A percentile compares a stretch with the other conserved stretches of the same genome.
phyloP scores from a whole-genome alignment of 2,888 invertebrate genomes.

The Muscina levida region DNA sequence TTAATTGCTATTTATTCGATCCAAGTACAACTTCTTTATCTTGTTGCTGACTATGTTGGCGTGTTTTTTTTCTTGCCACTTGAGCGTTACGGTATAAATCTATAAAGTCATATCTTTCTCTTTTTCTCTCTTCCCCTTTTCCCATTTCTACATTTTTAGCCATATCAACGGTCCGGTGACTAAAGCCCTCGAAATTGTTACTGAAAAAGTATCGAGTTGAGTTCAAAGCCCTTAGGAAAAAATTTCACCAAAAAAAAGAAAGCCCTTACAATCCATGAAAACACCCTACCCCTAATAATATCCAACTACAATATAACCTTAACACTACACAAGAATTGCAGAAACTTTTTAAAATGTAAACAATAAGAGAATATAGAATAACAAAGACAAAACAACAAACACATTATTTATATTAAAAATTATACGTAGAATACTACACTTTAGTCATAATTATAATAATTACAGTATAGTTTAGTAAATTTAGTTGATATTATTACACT shows the following conservation, averaged over 20 bases:
- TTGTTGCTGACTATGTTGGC: neutral
- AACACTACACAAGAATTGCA: neutral
- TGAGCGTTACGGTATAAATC: constrained; percentile 26
- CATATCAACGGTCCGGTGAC: constrained; percentile 81
- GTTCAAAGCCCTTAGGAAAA: constrained; percentile 44
- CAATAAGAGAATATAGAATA: neutral
- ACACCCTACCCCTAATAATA: constrained; percentile 31
- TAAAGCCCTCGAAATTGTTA: constrained; percentile 72
- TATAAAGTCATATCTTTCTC: constrained; percentile 34
- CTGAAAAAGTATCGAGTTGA: constrained; percentile 65
- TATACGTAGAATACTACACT: constrained; percentile 10
- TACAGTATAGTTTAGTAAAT: constrained; percentile 17
- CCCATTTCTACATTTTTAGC: constrained; percentile 75
- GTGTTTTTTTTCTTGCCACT: constrained; percentile 30
- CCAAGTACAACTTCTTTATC: constrained; percentile 1
- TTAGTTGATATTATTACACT: neutral
- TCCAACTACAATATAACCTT: neutral
- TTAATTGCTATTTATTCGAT: constrained; percentile 58
- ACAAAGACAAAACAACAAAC: constrained; percentile 7
- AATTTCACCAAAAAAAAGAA: constrained; percentile 30
- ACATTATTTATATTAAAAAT: constrained; percentile 23
- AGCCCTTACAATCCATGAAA: constrained; percentile 52
- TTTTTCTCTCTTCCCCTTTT: constrained; percentile 60
- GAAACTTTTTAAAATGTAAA: constrained; percentile 1
- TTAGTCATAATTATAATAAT: neutral